These are phyloP conservation scores for Shargacucullia verbasci DNA, from an alignment of 2,888 invertebrate genomes.

Conservation along the genomic window DNA sequence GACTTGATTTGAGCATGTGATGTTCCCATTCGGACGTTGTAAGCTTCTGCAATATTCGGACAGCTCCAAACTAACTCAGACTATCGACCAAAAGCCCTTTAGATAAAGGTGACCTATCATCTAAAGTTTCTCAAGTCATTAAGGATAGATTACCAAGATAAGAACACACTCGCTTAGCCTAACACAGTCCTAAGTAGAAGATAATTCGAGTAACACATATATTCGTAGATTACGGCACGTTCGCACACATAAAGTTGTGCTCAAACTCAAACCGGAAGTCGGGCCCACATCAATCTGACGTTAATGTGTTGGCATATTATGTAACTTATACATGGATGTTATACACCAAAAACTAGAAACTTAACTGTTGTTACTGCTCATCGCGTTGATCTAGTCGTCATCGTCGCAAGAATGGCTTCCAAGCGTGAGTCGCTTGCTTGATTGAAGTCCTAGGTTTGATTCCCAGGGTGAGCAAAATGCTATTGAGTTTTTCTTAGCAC, in stretches of 20 bases:
- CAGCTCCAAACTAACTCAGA: not conserved
- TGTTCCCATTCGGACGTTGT: too few relatives aligned
- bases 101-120: constrained; percentile 41
- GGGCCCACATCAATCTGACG: constrained; percentile 62
- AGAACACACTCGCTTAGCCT: constrained; percentile 50
- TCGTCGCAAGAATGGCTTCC: too few relatives aligned
- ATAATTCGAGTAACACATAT: constrained; percentile 57
- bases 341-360: constrained; percentile 46
- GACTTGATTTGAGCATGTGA: too few relatives aligned
- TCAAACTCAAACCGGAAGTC: constrained; percentile 69
- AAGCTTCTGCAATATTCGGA: too few relatives aligned
- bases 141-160: constrained; percentile 53
- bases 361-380: too few relatives aligned
- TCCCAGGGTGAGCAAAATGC: too few relatives aligned
- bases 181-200: constrained; percentile 50
- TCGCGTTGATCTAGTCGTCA: constrained; percentile 13
- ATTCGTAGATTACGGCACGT: constrained; percentile 61
- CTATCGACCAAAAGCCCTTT: constrained; percentile 9
- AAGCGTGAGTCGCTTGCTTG: too few relatives aligned
- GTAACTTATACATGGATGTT: constrained; percentile 48
- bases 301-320: constrained; percentile 58
- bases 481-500: too few relatives aligned
- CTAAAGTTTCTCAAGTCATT: constrained; percentile 47
- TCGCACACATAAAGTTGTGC: constrained; percentile 62
- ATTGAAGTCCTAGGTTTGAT: too few relatives aligned